Base-by-base conservation (phyloP, 1,140 invertebrate genomes). In the Nasonia longicornis region DNA sequence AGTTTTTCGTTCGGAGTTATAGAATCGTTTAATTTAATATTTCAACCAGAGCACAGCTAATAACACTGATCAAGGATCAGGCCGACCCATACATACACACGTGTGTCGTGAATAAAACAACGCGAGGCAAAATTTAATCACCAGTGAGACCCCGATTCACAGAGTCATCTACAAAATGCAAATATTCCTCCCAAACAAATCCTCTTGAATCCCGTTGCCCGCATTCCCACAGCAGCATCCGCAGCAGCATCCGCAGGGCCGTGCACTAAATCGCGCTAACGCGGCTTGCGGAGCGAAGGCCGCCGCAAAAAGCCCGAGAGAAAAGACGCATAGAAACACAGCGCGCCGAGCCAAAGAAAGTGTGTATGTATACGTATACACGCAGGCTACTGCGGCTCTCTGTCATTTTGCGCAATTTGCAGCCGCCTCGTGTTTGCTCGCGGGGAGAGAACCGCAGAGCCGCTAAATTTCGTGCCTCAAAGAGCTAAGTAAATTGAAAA, bases 401-500 rank as follows among this genome's bases (percentile, higher is more conserved):
- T 52, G 74, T 72, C 70, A 71, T 77, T 77, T 77, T 72, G 74
- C 66, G 63, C 80, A 82, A 82, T 77, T 73, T 66, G 67, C 73
- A 70, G 29, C 63, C 38, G 3, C 35, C 20, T 20, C 35, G 45
- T 80, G 58, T 80, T 80, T 80, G 58, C 78, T 73, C 78, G 38
- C 35, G 26, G 26, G 42, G 1, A 42, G 38, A 26, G 29, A 79
- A 22, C 22, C 31, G 48, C 66, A 78, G 31, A 35, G 73, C 79
- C 73, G 73, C 73, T 73, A 80, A 80, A 75, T 80, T 80, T 80
- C 45, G 45, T 80, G 73, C 72, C 79, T 80, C 72, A 64, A 75
- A 58, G 69, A 76, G 64, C 72, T 80, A 75, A 80, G 79, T 70
- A 75, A 80, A 80, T 80, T 80, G 79, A 80, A 80, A 80, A 80